Conservation (phyloP, 1,140 invertebrate genomes). For the Papilio polytes region DNA sequence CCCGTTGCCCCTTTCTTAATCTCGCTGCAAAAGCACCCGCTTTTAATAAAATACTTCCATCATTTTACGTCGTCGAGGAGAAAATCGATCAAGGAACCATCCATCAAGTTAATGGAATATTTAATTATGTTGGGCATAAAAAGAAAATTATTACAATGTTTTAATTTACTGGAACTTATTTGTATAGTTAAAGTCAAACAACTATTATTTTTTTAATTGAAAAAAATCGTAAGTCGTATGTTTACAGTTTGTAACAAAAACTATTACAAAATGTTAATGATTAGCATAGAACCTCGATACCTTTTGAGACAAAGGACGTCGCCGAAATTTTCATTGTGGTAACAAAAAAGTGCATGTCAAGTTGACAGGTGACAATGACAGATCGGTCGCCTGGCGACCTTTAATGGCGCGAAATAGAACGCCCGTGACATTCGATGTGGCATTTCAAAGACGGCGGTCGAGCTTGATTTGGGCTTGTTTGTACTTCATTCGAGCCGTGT, state of each 20-base stretch:
- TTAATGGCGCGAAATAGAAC: constrained; percentile 42
- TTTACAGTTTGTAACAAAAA: not conserved
- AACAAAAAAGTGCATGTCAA: constrained; percentile 39
- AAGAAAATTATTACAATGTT: not conserved
- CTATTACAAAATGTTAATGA: not conserved
- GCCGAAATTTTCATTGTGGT: constrained; percentile 28
- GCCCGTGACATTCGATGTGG: constrained; percentile 38
- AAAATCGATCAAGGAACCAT: constrained; percentile 26
- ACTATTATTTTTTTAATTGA: not conserved
- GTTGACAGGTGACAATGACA: constrained; percentile 39
- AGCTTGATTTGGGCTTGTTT: constrained; percentile 36
- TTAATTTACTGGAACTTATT: not conserved
- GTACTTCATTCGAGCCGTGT: constrained; percentile 16
- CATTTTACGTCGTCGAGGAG: constrained; percentile 1
- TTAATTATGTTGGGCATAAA: constrained; percentile 7
- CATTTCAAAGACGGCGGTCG: constrained; percentile 36
- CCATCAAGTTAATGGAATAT: constrained; percentile 21
- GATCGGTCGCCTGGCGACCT: constrained; percentile 32
- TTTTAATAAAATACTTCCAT: not conserved
- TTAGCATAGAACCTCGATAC: constrained; percentile 29
- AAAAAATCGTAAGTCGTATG: not conserved
- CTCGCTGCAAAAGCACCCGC: not conserved
- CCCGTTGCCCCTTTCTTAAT: not conserved
- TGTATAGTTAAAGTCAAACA: not conserved
- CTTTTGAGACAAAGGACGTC: constrained; percentile 7